Base-by-base conservation (phyloP, 2,888 invertebrate genomes). In the Fabriciana adippe region DNA sequence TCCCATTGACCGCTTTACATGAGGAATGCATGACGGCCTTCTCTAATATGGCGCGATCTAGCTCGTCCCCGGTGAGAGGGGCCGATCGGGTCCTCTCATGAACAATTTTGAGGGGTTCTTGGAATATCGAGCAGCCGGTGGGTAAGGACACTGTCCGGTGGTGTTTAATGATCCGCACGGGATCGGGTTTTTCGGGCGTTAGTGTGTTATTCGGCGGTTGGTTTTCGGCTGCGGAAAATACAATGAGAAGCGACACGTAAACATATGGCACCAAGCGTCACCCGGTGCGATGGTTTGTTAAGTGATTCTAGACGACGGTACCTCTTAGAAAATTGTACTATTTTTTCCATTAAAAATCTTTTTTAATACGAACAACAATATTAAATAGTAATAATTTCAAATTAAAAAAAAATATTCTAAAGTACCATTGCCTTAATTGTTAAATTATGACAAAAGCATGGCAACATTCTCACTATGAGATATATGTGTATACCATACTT, bases 41-140 rank as follows among this genome's bases (percentile, higher is more conserved):
- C 79, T 88, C 89, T 69, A 86, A 75, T n/a, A 82, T 77, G 64
- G 82, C 84, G 18, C 83, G 78, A 68, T 87, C 86, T 67, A 88
- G 82, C 76, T 93, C 92, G 72, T 92, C 94, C 69, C 94, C 94
- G 8, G 94, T 93, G 73, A 95, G 85, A 71, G 95, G 95, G 82
- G 95, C 94, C 79, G 95, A 95, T 82, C 95, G 92, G 73, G 95
- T 95, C 83, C 95, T 93, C 85, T 94, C 95, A 87, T 96, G 95
- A 73, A 82, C 83, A 57, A 92, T 88, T 79, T 84, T 86, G 73
- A 87, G 78, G 14, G 89, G 86, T 73, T 89, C 90, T 79, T 83
- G 85, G 81, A 84, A 87, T 62, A 84, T 73, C 55, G 85, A 80
- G 73, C 85, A 89, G 4, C 90, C 91, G 71, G 85, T 82, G 59